phyloP scores from a whole-genome alignment of 2,888 invertebrate species.

The Chymomyza fuscimana region DNA sequence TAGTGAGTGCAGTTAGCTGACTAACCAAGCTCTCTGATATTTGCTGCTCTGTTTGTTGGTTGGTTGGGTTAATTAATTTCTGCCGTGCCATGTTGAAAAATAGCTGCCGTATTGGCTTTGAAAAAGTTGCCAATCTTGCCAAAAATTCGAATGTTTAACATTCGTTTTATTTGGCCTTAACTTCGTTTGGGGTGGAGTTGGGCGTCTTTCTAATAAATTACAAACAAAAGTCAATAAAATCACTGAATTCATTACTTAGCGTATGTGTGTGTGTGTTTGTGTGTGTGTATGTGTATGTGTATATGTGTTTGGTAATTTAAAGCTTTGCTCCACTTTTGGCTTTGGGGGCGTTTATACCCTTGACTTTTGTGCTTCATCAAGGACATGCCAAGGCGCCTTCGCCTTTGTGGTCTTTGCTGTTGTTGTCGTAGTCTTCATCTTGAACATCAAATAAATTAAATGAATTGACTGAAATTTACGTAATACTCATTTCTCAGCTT shows the following conservation, averaged over 20 bases:
- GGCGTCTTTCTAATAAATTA: slow-evolving; percentile 63
- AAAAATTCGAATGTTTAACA: slow-evolving; percentile 34
- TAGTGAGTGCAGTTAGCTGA: slow-evolving; percentile 32
- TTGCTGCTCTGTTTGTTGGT: slow-evolving; percentile 30
- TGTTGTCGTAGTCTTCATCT: slow-evolving; percentile 10
- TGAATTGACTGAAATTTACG: slow-evolving; percentile 61
- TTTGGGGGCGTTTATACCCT: slow-evolving; percentile 49
- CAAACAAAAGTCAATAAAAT: slow-evolving; percentile 65
- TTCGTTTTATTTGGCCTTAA: slow-evolving; percentile 26
- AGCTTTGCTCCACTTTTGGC: slow-evolving; percentile 30
- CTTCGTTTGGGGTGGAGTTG: not conserved
- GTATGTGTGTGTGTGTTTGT: slow-evolving; percentile 36
- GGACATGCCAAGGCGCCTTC: slow-evolving; percentile 36
- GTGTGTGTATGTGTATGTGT: slow-evolving; percentile 21
- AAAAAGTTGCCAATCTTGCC: slow-evolving; percentile 50
- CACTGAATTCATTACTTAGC: slow-evolving; percentile 67
- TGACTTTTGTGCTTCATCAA: slow-evolving; percentile 53
- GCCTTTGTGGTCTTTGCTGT: not conserved
- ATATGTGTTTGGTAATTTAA: slow-evolving; percentile 55
- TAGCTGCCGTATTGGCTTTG: slow-evolving; percentile 22
- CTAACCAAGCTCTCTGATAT: slow-evolving; percentile 25
- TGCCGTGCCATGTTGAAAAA: slow-evolving; percentile 41
- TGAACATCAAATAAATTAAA: slow-evolving; percentile 46
- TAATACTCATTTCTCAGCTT: slow-evolving; percentile 39
- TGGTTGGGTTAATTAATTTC: slow-evolving; percentile 64